A percentile compares a stretch with the other conserved stretches of the same genome.
These are phyloP conservation scores for Subanguina moxae DNA, from an alignment of 1,140 invertebrate species.

Conservation along the genomic window DNA sequence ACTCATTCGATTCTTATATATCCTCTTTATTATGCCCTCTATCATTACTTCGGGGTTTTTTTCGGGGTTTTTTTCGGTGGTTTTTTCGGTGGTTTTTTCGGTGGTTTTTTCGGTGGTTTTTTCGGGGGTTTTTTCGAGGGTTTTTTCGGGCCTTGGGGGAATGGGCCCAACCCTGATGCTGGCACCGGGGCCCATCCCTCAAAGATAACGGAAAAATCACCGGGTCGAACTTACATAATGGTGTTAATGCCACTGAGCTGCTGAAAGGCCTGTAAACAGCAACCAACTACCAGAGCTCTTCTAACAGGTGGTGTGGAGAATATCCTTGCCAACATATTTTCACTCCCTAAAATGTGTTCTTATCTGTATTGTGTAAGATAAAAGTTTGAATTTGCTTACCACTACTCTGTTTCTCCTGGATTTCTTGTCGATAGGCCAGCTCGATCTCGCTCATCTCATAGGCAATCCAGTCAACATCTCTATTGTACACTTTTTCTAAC, in stretches of 20 bases:
- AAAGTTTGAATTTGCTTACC: slow-evolving; percentile 2
- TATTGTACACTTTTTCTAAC: slow-evolving; percentile 56
- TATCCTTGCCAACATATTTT: slow-evolving; percentile 61
- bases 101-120: slow-evolving; percentile 10
- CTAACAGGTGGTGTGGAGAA: slow-evolving; percentile 61
- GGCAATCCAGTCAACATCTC: slow-evolving; percentile 46
- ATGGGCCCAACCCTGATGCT: too few species aligned
- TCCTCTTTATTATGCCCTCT: too few species aligned
- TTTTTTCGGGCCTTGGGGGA: too few species aligned
- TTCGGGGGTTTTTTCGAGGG: not conserved
- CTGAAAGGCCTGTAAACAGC: slow-evolving; percentile 65
- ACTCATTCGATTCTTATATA: too few species aligned
- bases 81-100: slow-evolving; percentile 8
- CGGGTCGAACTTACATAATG: too few species aligned
- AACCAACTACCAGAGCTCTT: slow-evolving; percentile 66
- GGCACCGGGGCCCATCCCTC: too few species aligned
- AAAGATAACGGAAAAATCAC: too few species aligned
- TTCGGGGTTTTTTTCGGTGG: too few species aligned
- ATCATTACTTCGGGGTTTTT: too few species aligned
- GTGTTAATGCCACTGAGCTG: slow-evolving; percentile 69
- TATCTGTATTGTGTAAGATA: not conserved
- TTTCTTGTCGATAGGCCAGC: slow-evolving; percentile 40
- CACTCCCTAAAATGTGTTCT: slow-evolving; percentile 14
- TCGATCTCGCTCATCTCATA: slow-evolving; percentile 54
- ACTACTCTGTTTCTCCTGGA: slow-evolving; percentile 31